Base-by-base conservation (phyloP, 2,888 invertebrate genomes). In the Isoperla grammatica region DNA sequence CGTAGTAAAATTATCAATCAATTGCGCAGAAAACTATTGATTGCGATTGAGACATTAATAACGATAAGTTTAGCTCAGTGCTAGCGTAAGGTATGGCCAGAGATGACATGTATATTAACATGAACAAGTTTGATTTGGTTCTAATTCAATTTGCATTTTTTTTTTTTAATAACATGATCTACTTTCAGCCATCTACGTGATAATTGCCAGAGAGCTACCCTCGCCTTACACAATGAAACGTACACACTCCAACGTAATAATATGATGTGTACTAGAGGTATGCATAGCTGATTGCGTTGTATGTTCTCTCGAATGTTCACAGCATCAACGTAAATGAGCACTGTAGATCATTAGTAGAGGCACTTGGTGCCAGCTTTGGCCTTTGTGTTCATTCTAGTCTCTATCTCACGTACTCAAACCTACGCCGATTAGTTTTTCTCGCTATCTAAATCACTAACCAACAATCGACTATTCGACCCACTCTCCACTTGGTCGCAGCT, bases 361-460 rank as follows among this genome's bases (percentile, higher is more conserved):
- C 63, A 63, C 63, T 63, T 63, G 63, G 63, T 63, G 63, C 63
- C 63, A 61, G 53, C 60, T 59, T 59, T 54, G 61, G 63, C 55
- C 60, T 60, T 57, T 39, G 20, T 23, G 29, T 29, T 29, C 5
- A 8, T 29, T 29, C 29, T 29, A 29, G 29, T 29, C 29, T 29
- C 29, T 29, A 29, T 29, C 29, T 29, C 29, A 29, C 29, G 8
- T 29, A 29, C 4, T 29, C 29, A 29, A 29, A 29, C 29, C 29
- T 29, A 29, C 29, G 29, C 29, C 29, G 29, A 29, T 29, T 29
- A 29, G 29, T 29, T 29, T 8, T 29, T 29, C 29, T 29, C 29
- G 29, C 29, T 29, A 29, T 29, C 29, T 29, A 29, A 29, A 29
- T 29, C 29, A 29, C 29, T 29, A 29, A 29, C 29, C 29, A 29